phyloP scores from a whole-genome alignment of 2,888 invertebrate species.

The Erannis defoliaria region DNA sequence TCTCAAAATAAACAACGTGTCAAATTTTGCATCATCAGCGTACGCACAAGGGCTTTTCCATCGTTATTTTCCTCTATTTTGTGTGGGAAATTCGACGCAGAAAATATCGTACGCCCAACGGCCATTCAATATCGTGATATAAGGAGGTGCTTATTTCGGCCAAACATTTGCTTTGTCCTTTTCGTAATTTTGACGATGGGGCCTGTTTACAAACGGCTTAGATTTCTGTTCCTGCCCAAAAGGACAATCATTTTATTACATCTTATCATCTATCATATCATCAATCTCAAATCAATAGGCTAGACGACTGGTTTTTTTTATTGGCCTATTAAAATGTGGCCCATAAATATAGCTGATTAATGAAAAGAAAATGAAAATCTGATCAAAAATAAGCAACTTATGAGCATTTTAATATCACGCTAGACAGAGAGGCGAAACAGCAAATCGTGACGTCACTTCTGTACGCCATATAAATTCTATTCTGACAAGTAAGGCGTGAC shows the following conservation, averaged over 20 bases:
- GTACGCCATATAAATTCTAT: too few relatives aligned
- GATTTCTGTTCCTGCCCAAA: conserved; percentile 34
- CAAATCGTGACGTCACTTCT: too few relatives aligned
- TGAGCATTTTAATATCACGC: too few relatives aligned
- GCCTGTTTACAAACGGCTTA: conserved; percentile 42
- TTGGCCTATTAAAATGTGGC: too few relatives aligned
- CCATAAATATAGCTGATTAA: too few relatives aligned
- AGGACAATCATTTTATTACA: conserved; percentile 21
- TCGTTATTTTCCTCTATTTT: conserved; percentile 34
- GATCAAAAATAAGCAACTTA: too few relatives aligned
- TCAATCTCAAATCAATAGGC: too few relatives aligned
- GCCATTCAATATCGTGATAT: conserved; percentile 42
- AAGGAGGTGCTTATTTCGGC: conserved; percentile 41
- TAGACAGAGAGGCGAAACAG: too few relatives aligned
- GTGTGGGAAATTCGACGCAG: conserved; percentile 22
- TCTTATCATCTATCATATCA: too few relatives aligned
- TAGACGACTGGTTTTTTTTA: too few relatives aligned
- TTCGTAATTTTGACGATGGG: conserved; percentile 39
- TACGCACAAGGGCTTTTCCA: conserved; percentile 20
- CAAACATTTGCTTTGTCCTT: conserved; percentile 47
- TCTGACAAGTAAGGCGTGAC: too few relatives aligned
- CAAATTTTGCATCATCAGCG: conserved; percentile 25
- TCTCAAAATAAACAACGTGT: conserved; percentile 11
- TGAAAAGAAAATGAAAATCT: too few relatives aligned
- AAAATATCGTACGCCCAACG: conserved; percentile 36